Conservation (phyloP, 2,113 vertebrate species). For the Phyllostomus discolor region DNA sequence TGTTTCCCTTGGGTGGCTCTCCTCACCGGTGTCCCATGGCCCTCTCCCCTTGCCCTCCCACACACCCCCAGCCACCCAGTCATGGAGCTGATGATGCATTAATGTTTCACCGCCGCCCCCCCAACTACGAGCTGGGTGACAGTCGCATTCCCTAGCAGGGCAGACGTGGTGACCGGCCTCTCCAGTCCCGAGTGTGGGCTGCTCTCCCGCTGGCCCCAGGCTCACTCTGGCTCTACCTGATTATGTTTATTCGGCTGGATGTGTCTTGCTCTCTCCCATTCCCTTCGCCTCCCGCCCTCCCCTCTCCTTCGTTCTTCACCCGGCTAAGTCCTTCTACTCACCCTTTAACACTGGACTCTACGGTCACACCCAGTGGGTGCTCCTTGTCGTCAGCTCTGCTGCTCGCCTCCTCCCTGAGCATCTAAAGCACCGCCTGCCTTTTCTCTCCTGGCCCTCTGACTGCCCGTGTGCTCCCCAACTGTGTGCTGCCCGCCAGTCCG, state of each 20-base stretch:
- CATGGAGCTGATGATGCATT: background rate
- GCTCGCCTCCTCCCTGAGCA: background rate
- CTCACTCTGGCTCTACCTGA: background rate
- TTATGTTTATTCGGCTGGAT: background rate
- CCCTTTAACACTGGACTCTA: background rate
- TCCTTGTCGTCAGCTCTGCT: background rate
- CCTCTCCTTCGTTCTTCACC: background rate
- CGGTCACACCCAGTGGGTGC: background rate
- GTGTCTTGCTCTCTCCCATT: background rate
- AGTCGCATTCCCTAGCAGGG: background rate
- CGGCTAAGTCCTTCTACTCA: background rate
- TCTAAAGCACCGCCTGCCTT: background rate
- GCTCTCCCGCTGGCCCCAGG: background rate
- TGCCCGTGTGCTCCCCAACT: rapidly evolving
- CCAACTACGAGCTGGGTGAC: background rate
- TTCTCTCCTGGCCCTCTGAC: background rate
- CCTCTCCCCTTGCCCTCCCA: background rate
- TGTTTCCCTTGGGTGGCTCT: background rate
- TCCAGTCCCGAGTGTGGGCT: background rate
- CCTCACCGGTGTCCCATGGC: background rate
- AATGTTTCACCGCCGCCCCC: too few relatives aligned
- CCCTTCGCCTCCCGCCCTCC: background rate
- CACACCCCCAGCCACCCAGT: background rate
- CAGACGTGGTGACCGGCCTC: background rate
- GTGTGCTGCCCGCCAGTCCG: background rate